Evolutionary conservation across 2,888 invertebrate genomes (phyloP).

Genomic region (Marasmarcha lunaedactyla): DNA sequence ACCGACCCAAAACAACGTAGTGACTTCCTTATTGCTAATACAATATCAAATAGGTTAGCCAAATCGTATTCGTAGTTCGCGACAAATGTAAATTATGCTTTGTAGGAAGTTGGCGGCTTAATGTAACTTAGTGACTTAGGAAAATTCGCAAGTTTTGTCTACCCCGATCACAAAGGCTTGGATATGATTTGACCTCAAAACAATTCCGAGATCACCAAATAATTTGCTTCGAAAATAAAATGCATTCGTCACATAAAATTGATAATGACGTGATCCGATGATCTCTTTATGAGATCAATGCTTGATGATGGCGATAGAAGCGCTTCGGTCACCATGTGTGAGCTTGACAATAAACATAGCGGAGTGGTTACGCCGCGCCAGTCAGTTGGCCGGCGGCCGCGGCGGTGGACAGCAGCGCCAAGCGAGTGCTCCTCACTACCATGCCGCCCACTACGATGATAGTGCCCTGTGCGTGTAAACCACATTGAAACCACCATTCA

Average conservation of each 20-base stretch:
- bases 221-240: no score
- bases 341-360: not conserved
- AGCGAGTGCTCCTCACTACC: conserved; percentile 35
- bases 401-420: conserved; percentile 50
- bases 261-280: conserved; percentile 20
- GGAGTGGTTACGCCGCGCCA: conserved; percentile 25
- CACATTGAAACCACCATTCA: conserved; percentile 15
- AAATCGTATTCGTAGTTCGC: not conserved
- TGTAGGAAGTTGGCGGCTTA: no score
- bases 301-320: no score
- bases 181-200: no score
- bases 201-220: no score
- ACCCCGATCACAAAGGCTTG: no score
- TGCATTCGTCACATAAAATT: no score
- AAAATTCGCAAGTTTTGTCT: no score
- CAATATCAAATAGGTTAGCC: no score
- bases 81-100: not conserved
- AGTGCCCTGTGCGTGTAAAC: conserved; percentile 57
- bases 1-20: conserved; percentile 2
- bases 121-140: no score
- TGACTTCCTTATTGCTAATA: not conserved
- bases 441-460: conserved; percentile 67
- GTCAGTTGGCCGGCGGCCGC: conserved; percentile 61
- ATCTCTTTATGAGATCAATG: conserved; percentile 21
- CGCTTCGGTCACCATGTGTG: not conserved